phyloP scores from a whole-genome alignment of 2,113 vertebrate genomes.

The Manacus vitellinus region DNA sequence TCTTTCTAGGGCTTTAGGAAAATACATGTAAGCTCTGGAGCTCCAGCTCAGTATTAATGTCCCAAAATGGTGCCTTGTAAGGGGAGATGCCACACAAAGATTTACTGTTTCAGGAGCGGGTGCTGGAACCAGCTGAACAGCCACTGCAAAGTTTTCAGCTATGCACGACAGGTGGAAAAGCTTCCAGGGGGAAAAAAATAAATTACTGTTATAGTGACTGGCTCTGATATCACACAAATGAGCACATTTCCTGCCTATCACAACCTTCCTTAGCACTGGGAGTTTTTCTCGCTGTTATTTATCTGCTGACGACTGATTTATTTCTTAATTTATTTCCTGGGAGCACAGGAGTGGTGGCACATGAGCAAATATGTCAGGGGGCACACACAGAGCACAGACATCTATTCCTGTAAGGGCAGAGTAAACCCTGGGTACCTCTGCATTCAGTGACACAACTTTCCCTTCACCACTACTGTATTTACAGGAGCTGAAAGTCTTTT shows the following conservation, averaged over 20 bases:
- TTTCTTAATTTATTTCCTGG: background rate
- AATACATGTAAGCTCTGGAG: background rate
- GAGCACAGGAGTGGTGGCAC: background rate
- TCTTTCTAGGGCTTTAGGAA: conserved; percentile 32
- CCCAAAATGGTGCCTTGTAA: background rate
- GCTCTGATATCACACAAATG: background rate
- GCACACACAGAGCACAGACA: background rate
- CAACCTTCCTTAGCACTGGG: background rate
- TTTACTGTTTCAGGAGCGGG: background rate
- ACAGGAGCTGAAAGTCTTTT: background rate
- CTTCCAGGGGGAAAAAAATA: background rate
- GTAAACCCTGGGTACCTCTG: background rate
- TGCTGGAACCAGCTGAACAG: background rate
- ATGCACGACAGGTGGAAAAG: background rate
- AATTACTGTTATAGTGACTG: background rate
- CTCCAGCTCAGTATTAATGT: background rate
- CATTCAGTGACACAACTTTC: background rate
- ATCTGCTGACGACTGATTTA: background rate
- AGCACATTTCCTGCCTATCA: background rate
- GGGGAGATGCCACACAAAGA: background rate
- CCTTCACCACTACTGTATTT: background rate
- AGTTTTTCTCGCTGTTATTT: background rate
- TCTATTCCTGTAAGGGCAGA: background rate
- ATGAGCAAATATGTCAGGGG: background rate
- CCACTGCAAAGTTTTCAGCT: background rate